phyloP scores from a whole-genome alignment of 1,140 invertebrate species.

The Thereuonema tuberculata region DNA sequence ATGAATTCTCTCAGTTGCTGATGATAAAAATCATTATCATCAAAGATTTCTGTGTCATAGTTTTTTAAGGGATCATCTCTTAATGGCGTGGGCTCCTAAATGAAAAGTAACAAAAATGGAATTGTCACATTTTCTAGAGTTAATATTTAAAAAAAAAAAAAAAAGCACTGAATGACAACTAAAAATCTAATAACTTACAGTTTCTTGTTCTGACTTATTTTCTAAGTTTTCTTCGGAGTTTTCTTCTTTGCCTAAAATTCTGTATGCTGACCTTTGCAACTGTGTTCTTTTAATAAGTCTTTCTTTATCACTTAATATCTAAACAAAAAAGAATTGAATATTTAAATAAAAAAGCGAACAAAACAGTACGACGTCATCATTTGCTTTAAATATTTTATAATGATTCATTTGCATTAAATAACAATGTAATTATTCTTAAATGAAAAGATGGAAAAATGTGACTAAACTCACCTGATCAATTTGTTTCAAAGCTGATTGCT shows the following conservation, averaged over 20 bases:
- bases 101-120: not conserved
- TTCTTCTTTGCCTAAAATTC: no score
- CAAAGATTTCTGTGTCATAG: constrained; percentile 75
- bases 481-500: constrained; percentile 65
- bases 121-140: not conserved
- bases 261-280: constrained; percentile 42
- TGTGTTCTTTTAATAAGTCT: constrained; percentile 67
- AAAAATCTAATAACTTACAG: no score
- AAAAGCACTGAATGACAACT: no score
- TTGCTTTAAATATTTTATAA: not conserved
- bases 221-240: no score
- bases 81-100: constrained; percentile 15
- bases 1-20: constrained; percentile 80
- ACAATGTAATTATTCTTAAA: not conserved
- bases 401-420: not conserved
- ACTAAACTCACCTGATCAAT: constrained; percentile 50
- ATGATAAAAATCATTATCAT: constrained; percentile 95
- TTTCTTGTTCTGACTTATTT: no score
- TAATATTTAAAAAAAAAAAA: constrained; percentile 5
- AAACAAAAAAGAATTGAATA: constrained; percentile 6
- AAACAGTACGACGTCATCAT: not conserved
- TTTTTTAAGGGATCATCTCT: no score
- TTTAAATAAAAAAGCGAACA: not conserved
- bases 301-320: constrained; percentile 56
- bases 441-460: not conserved